These are phyloP conservation scores for Crypturellus undulatus DNA, from an alignment of 2,113 vertebrate genomes.

Conservation along the genomic window DNA sequence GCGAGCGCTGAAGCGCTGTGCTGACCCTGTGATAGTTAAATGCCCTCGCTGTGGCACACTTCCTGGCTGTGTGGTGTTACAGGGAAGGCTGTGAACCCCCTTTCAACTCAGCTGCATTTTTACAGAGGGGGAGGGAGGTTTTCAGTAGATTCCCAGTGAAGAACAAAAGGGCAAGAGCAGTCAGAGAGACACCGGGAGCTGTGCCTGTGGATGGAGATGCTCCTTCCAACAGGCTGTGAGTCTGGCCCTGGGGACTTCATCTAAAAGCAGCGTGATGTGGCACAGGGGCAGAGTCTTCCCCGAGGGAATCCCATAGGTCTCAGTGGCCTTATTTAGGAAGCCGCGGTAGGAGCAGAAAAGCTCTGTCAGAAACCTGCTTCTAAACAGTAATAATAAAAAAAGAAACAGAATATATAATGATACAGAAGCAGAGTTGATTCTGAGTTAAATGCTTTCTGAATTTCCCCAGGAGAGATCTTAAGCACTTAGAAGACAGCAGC, in stretches of 20 bases:
- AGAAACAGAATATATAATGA: neutral
- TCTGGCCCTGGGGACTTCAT: neutral
- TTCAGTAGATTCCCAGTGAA: neutral
- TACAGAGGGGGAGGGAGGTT: neutral
- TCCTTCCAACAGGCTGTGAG: accelerated
- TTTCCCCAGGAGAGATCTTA: neutral
- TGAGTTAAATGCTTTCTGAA: neutral
- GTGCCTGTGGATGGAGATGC: neutral
- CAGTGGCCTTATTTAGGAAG: neutral
- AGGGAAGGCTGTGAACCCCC: neutral
- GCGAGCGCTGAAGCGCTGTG: neutral
- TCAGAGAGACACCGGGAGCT: neutral
- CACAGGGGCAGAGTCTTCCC: neutral
- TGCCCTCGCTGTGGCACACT: neutral
- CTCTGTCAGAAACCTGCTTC: neutral
- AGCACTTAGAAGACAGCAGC: neutral
- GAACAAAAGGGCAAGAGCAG: neutral
- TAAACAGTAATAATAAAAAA: neutral
- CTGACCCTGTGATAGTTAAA: neutral
- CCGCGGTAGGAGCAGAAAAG: neutral
- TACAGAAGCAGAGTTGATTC: neutral
- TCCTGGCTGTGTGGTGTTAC: neutral
- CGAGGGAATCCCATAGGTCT: neutral
- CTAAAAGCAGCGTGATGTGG: neutral
- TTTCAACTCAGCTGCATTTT: neutral